phyloP scores from a whole-genome alignment of 2,888 invertebrate genomes.

The Cabera pusaria region DNA sequence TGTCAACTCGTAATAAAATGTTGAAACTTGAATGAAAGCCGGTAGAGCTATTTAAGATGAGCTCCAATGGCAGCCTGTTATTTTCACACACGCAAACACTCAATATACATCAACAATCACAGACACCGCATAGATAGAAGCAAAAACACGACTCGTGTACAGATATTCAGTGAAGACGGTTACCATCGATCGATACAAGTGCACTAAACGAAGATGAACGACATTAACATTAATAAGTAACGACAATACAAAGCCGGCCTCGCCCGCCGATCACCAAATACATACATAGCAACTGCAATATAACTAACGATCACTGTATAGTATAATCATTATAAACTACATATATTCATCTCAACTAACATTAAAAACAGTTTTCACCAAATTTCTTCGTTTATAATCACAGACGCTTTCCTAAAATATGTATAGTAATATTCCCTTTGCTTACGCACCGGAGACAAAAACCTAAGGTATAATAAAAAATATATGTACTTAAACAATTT shows the following conservation, averaged over 20 bases:
- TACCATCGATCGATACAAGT: conserved; percentile 31
- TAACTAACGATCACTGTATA: conserved; percentile 59
- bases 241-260: conserved; percentile 18
- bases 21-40: conserved; percentile 53
- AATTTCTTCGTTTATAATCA: conserved; percentile 81
- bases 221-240: conserved; percentile 28
- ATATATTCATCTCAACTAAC: conserved; percentile 60
- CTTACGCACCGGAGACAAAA: conserved; percentile 68
- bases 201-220: conserved; percentile 36
- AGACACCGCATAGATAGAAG: conserved; percentile 36
- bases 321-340: conserved; percentile 44
- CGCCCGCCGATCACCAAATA: conserved; percentile 18
- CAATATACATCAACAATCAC: conserved; percentile 39
- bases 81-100: too few relatives aligned
- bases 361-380: conserved; percentile 73
- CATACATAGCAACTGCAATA: conserved; percentile 41
- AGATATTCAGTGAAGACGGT: conserved; percentile 34
- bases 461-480: conserved; percentile 61
- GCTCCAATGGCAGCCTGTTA: too few relatives aligned
- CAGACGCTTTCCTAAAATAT: conserved; percentile 83
- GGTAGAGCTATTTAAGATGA: too few relatives aligned
- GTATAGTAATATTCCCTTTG: conserved; percentile 58
- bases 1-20: conserved; percentile 65
- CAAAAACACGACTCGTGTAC: conserved; percentile 35
- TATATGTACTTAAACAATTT: conserved; percentile 66